These are phyloP conservation scores for Oscheius onirici DNA, from an alignment of 2,888 invertebrate genomes.

Conservation along the genomic window DNA sequence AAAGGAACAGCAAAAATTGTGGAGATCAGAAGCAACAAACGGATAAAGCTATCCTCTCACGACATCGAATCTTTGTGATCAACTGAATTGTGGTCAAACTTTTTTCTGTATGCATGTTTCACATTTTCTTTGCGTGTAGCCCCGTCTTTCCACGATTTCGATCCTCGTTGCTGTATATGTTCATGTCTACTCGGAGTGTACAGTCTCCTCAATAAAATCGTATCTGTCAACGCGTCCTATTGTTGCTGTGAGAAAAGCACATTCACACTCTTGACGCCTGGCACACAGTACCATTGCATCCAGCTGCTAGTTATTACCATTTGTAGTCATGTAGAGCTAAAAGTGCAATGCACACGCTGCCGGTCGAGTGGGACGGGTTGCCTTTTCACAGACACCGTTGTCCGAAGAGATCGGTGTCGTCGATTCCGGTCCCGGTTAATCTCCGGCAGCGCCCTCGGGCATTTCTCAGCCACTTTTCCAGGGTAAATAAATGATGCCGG, in stretches of 20 bases:
- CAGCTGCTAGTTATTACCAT: conserved; percentile 1
- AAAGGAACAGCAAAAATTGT: conserved; percentile 14
- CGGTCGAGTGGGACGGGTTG: background rate
- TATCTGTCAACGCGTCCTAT: conserved; percentile 20
- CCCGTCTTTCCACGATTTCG: background rate
- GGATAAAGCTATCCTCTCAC: conserved; percentile 15
- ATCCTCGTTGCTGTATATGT: conserved; percentile 5
- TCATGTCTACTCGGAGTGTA: background rate
- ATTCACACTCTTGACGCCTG: conserved; percentile 15
- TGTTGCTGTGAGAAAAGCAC: conserved; percentile 29
- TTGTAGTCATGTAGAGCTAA: background rate
- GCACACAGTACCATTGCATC: background rate
- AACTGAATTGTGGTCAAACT: background rate
- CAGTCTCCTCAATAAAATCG: conserved; percentile 26
- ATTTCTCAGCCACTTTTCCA: conserved; percentile 30
- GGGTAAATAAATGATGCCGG: conserved; percentile 32
- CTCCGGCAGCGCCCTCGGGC: conserved; percentile 27
- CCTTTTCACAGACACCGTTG: conserved; percentile 20
- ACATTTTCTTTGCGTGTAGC: background rate
- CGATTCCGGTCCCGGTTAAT: conserved; percentile 32
- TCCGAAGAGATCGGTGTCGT: conserved; percentile 22
- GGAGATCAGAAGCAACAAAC: conserved; percentile 1
- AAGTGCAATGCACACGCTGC: background rate
- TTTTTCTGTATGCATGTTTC: background rate
- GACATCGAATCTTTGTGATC: conserved; percentile 22